These are phyloP conservation scores for Sorex araneus DNA, from an alignment of 2,113 vertebrate species.

Conservation along the genomic window DNA sequence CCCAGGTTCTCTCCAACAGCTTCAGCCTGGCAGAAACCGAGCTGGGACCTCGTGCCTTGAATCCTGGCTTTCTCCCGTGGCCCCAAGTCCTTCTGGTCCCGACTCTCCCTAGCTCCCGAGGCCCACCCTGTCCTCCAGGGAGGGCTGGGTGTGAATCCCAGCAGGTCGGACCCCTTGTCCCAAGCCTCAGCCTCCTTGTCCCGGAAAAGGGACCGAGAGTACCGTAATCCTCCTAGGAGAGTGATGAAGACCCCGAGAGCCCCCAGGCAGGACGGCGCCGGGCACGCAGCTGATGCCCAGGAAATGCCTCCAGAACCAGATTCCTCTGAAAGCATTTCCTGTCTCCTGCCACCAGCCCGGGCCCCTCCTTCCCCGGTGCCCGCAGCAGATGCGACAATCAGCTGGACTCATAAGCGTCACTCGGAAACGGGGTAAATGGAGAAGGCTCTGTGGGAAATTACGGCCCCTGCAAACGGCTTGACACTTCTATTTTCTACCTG, in stretches of 20 bases:
- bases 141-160: background rate
- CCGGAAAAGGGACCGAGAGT: background rate
- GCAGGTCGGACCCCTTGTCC: background rate
- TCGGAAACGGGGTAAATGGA: constrained; percentile 53
- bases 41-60: background rate
- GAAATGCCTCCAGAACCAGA: constrained; percentile 58
- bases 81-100: background rate
- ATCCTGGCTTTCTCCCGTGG: background rate
- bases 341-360: background rate
- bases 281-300: background rate
- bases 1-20: background rate
- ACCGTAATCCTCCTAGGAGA: background rate
- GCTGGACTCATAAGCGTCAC: background rate
- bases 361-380: background rate
- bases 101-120: background rate
- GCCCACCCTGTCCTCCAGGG: background rate
- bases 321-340: background rate
- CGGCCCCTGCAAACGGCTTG: constrained; percentile 63
- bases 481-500: constrained; percentile 83
- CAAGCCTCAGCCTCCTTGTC: background rate
- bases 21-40: background rate
- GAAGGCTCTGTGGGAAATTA: constrained; percentile 80
- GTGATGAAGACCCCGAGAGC: background rate
- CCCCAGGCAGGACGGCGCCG: background rate
- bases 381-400: background rate